Base-by-base conservation (phyloP, 2,113 vertebrate genomes). In the Taxidea taxus region DNA sequence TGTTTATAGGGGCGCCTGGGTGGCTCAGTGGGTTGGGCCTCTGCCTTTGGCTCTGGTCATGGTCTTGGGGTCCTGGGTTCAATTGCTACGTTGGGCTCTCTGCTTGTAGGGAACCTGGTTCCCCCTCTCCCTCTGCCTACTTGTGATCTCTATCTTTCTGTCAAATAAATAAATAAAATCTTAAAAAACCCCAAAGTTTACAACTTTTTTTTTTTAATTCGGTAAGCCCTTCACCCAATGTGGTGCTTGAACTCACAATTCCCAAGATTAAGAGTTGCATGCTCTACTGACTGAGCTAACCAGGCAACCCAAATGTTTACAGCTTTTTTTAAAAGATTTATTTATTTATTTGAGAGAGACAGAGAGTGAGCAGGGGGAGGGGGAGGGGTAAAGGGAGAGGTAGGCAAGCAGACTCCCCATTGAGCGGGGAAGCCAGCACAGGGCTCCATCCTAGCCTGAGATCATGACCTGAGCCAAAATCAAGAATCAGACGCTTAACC, bases 1-100 rank as follows among this genome's bases (percentile, higher is more conserved):
- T 49, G 75, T 78, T 78, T 78, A 51, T 9, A 78, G 51, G 54
- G 54, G 6, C 54, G 7, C 54, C 54, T 56, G 54, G 54, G 54
- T 56, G 54, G 54, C 18, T 56, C 54, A 56, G 16, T 16, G 16
- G 15, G 15, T 51, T 51, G 51, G 51, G 51, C 51, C 51, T 51
- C 51, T 51, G 51, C 51, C 51, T 51, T 51, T 51, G 51, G 51
- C 51, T 51, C 1, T 14, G 15, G 51, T 51, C 51, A 51, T 51
- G 51, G 51, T 51, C 51, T 51, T 51, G 15, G 51, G 51, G 51
- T 51, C 51, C 51, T 51, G 51, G 15, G 15, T 16, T 51, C 15
- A 4, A 16, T 14, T 15, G 4, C 51, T 1, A 0, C 4, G 4
- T 51, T 4, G 0, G 15, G 51, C 51, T 51, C 51, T 51, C 15